These are phyloP conservation scores for Aramus guarauna DNA, from an alignment of 2,113 vertebrate genomes.

Conservation along the genomic window DNA sequence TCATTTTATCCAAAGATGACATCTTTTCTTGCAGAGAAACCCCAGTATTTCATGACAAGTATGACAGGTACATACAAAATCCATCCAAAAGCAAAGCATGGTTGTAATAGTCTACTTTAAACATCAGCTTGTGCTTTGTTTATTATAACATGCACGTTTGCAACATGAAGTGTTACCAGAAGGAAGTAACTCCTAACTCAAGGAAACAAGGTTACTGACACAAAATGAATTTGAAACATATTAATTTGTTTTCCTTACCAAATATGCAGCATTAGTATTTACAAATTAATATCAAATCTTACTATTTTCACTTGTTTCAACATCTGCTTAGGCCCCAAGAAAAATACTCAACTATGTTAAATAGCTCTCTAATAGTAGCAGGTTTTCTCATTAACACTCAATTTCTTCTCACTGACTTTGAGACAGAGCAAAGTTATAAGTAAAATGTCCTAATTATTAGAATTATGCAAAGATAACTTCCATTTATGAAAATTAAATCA, in stretches of 20 bases:
- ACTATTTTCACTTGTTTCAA: background rate
- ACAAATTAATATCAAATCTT: background rate
- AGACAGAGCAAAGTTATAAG: background rate
- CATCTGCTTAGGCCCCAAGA: background rate
- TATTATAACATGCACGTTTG: accelerated
- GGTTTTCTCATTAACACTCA: background rate
- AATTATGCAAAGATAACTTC: slow-evolving; percentile 19
- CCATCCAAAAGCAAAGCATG: background rate
- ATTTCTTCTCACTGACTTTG: background rate
- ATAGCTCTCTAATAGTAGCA: background rate
- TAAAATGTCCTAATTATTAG: slow-evolving; percentile 24
- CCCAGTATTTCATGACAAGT: background rate
- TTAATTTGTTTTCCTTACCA: background rate
- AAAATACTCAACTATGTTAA: background rate
- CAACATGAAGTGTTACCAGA: background rate
- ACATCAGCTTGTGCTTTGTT: background rate
- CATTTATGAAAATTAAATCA: slow-evolving; percentile 50
- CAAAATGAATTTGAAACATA: background rate
- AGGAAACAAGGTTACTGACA: background rate
- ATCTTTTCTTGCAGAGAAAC: background rate
- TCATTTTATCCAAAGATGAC: background rate
- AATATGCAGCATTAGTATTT: background rate
- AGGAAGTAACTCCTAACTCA: background rate
- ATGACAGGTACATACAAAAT: background rate
- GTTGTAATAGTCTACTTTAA: background rate